Evolutionary conservation across 2,113 vertebrate genomes (phyloP).

Genomic region (Mobula hypostoma): DNA sequence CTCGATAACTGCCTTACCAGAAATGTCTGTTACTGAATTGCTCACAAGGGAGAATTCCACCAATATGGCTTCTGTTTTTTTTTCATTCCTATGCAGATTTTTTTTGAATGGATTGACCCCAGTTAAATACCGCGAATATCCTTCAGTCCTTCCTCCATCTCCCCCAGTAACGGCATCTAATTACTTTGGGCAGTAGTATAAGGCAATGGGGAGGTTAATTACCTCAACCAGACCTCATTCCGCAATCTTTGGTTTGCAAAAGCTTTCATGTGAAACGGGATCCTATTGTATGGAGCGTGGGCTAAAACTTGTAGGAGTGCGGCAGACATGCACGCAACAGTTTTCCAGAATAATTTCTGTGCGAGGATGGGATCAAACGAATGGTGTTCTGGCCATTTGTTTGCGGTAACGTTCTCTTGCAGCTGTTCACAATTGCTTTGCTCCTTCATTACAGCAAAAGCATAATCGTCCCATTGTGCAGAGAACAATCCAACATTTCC

Average conservation of each 20-base stretch:
- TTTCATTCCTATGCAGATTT: neutral
- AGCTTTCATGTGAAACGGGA: neutral
- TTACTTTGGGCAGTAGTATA: neutral
- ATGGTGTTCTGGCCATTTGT: neutral
- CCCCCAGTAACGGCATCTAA: constrained; percentile 2
- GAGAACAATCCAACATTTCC: constrained; percentile 12
- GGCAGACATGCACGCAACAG: neutral
- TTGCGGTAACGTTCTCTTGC: neutral
- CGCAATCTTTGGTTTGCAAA: neutral
- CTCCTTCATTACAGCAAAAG: neutral
- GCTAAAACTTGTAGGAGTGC: neutral
- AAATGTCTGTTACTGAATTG: neutral
- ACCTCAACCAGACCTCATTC: neutral
- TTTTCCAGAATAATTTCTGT: neutral
- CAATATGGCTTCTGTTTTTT: neutral
- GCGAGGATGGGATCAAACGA: neutral
- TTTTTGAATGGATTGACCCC: neutral
- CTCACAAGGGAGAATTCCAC: neutral
- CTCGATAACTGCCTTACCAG: neutral
- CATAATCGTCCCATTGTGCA: constrained; percentile 21
- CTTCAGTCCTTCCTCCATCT: neutral
- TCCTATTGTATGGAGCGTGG: neutral
- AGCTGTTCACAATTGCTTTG: constrained; percentile 2
- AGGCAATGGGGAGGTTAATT: neutral
- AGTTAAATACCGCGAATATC: neutral